Conservation (phyloP, 2,888 invertebrate genomes). For the Choreutis nemorana region DNA sequence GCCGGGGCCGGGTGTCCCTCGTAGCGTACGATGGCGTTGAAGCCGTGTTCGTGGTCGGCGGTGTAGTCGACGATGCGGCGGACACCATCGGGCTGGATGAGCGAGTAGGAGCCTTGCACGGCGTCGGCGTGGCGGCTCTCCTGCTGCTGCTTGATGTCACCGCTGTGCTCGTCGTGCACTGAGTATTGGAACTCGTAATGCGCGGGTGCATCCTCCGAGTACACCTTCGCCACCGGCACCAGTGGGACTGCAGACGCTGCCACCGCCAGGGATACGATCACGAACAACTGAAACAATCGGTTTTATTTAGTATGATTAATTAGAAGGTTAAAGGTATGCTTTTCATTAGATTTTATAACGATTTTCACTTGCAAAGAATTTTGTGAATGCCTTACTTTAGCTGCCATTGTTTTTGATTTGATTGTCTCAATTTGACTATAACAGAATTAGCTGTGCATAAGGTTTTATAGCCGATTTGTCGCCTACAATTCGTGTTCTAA, state of each 20-base stretch:
- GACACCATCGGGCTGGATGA: conserved; percentile 53
- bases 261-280: conserved; percentile 32
- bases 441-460: too few species aligned
- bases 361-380: too few species aligned
- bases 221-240: conserved; percentile 30
- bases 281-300: conserved; percentile 28
- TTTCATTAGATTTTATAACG: too few species aligned
- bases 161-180: conserved; percentile 47
- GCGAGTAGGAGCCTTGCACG: conserved; percentile 54
- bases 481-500: too few species aligned
- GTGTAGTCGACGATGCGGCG: conserved; percentile 54
- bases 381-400: conserved; percentile 8
- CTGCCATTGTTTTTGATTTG: conserved; percentile 11
- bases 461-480: too few species aligned
- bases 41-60: conserved; percentile 45
- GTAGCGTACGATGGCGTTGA: conserved; percentile 53
- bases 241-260: conserved; percentile 17
- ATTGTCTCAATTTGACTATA: conserved; percentile 8
- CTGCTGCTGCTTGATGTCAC: conserved; percentile 55
- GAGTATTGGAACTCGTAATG: conserved; percentile 53
- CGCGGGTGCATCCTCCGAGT: conserved; percentile 42
- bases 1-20: conserved; percentile 35
- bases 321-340: too few species aligned
- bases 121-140: conserved; percentile 47
- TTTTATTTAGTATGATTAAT: too few species aligned